These are phyloP conservation scores for Desmodus rotundus DNA, from an alignment of 2,113 vertebrate genomes.

Conservation along the genomic window DNA sequence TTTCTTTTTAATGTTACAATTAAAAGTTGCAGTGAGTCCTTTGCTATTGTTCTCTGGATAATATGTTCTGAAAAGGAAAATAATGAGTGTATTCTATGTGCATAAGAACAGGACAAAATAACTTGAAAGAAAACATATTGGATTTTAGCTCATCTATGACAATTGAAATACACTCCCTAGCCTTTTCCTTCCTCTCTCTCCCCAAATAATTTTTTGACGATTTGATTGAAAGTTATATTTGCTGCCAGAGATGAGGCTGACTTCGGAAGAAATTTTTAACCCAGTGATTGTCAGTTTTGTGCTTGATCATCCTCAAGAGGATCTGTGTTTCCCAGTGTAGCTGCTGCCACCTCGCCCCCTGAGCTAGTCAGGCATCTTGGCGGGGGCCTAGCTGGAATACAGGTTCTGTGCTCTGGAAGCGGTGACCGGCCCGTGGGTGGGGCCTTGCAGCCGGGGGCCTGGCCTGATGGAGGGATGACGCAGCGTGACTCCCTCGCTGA, in stretches of 20 bases:
- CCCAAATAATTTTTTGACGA: background rate
- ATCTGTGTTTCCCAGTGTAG: background rate
- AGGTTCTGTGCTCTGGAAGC: background rate
- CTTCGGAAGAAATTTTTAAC: background rate
- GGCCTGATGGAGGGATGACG: background rate
- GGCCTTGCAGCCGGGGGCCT: background rate
- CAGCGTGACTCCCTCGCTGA: background rate
- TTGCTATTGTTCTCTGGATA: background rate
- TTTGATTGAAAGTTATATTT: constrained; percentile 10
- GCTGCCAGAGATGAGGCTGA: background rate
- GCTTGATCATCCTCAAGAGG: background rate
- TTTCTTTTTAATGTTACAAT: constrained; percentile 4
- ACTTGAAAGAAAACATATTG: background rate
- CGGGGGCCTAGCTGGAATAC: background rate
- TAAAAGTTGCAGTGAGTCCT: background rate
- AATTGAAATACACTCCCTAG: background rate
- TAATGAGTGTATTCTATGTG: background rate
- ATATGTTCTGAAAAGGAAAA: constrained; percentile 19
- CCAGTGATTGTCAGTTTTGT: background rate
- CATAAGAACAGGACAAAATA: background rate
- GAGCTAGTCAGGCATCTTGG: background rate
- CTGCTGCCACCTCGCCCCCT: background rate
- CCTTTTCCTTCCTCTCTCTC: background rate
- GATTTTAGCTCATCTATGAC: background rate
- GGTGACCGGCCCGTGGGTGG: background rate